These are phyloP conservation scores for Procambarus clarkii DNA, from an alignment of 1,140 invertebrate genomes.

Conservation along the genomic window DNA sequence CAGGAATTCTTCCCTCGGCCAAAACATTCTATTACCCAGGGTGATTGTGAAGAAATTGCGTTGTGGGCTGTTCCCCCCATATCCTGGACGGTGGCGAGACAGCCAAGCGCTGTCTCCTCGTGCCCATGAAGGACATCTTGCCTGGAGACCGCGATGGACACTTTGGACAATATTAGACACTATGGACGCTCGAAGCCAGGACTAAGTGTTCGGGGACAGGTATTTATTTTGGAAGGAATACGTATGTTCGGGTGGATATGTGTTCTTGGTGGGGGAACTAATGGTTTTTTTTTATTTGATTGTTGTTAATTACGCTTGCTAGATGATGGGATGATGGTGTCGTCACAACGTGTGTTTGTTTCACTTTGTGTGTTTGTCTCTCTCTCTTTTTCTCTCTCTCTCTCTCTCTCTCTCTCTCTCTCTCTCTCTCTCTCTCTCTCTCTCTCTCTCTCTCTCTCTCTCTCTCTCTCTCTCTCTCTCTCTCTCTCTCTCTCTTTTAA, in stretches of 20 bases:
- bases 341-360: no score
- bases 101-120: not conserved
- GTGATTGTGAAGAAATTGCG: not conserved
- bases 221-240: not conserved
- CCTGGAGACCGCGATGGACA: not conserved
- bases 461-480: no score
- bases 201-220: not conserved
- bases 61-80: not conserved
- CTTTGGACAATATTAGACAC: no score
- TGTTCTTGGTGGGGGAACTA: not conserved
- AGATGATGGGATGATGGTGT: no score
- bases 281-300: no score
- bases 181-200: not conserved
- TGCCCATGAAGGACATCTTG: not conserved
- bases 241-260: not conserved
- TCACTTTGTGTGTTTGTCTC: no score
- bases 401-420: no score
- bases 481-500: no score
- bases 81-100: not conserved
- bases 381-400: no score
- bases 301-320: no score
- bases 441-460: no score
- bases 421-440: no score
- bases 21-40: not conserved
- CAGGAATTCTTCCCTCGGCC: not conserved